Conservation (phyloP, 2,113 vertebrate genomes). For the Phodopus roborovskii region DNA sequence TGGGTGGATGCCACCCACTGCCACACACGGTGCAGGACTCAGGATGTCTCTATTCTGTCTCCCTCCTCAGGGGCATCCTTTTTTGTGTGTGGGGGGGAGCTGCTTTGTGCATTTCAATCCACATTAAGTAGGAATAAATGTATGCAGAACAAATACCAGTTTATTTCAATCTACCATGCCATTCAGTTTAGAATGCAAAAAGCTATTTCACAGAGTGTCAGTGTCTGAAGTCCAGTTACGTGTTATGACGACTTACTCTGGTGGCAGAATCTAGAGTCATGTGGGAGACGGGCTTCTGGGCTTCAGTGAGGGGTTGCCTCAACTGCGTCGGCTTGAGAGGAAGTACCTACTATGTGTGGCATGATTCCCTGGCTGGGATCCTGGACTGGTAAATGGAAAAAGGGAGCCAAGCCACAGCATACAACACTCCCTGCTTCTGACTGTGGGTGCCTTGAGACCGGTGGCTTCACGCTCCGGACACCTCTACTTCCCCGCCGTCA, state of each 20-base stretch:
- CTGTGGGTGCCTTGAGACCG: no score
- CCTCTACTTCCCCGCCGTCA: neutral
- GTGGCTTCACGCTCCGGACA: neutral
- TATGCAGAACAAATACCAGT: fast-evolving
- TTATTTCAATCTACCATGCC: fast-evolving
- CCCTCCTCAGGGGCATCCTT: neutral
- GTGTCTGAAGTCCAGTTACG: fast-evolving
- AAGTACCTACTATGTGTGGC: no score
- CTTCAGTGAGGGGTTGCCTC: neutral
- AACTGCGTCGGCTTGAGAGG: neutral
- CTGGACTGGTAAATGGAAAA: neutral
- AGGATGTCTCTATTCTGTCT: neutral
- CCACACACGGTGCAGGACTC: fast-evolving
- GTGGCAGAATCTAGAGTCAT: neutral
- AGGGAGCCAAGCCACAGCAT: neutral
- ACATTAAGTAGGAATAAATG: neutral
- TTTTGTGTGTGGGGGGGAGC: neutral
- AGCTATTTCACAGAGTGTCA: fast-evolving
- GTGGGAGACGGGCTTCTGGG: neutral
- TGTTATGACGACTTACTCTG: fast-evolving
- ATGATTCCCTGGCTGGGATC: no score
- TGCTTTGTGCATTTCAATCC: neutral
- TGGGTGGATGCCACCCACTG: fast-evolving
- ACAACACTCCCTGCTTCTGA: neutral
- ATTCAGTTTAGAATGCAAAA: neutral